Conservation (phyloP, 1,140 invertebrate species). For the Sesamia nonagrioides region DNA sequence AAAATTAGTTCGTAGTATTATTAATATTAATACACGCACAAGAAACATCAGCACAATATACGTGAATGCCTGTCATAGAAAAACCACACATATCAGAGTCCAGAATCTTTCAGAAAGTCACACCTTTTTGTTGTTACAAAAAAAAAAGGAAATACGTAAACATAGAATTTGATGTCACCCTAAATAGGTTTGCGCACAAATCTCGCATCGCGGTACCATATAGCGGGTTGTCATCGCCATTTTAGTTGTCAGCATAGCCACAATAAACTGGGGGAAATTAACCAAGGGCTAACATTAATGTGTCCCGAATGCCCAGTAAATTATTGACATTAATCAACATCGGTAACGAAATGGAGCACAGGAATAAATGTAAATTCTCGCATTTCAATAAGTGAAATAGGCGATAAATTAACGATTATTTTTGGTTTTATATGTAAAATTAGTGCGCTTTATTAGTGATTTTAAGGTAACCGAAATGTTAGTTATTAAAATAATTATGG, state of each 20-base stretch:
- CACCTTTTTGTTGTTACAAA: conserved; percentile 40
- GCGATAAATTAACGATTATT: conserved; percentile 41
- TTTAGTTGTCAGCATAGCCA: conserved; percentile 54
- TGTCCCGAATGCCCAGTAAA: conserved; percentile 47
- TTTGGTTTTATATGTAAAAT: conserved; percentile 20
- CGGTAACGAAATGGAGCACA: conserved; percentile 32
- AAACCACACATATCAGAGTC: neutral
- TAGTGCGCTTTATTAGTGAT: conserved; percentile 31
- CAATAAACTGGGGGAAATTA: conserved; percentile 59
- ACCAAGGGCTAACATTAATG: conserved; percentile 54
- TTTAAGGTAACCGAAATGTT: conserved; percentile 14
- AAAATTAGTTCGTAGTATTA: conserved; percentile 7
- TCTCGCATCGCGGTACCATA: conserved; percentile 58
- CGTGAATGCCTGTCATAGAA: conserved; percentile 2
- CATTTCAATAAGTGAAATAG: conserved; percentile 45
- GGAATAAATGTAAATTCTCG: conserved; percentile 37
- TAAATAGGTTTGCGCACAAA: conserved; percentile 71
- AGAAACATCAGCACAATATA: conserved; percentile 29
- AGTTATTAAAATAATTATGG: conserved; percentile 11
- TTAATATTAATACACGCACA: conserved; percentile 18
- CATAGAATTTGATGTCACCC: conserved; percentile 64
- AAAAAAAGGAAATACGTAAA: conserved; percentile 50
- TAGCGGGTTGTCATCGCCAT: conserved; percentile 58
- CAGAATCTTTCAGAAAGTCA: conserved; percentile 29
- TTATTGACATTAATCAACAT: conserved; percentile 51